A percentile compares a stretch with the other conserved stretches of the same genome.
Evolutionary conservation across 2,113 vertebrate genomes (phyloP).

Genomic region (Sturnira hondurensis): DNA sequence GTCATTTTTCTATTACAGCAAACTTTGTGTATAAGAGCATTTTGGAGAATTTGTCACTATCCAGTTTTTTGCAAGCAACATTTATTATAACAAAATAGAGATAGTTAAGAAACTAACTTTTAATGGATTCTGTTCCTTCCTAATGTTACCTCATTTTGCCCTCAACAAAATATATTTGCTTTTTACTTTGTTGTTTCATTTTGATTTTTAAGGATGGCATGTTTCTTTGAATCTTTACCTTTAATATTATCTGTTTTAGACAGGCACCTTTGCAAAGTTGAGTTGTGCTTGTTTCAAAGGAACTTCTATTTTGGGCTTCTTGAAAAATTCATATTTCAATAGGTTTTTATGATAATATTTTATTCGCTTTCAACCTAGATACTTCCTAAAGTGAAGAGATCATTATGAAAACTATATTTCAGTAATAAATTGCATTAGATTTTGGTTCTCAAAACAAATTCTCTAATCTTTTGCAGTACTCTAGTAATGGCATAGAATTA

Average conservation of each 20-base stretch:
- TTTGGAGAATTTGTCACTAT: not conserved
- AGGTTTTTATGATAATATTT: not conserved
- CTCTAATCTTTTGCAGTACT: not conserved
- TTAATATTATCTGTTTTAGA: not conserved
- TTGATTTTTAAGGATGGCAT: not conserved
- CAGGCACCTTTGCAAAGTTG: not conserved
- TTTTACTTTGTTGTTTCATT: not conserved
- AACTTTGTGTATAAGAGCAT: not conserved
- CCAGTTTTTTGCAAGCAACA: not conserved
- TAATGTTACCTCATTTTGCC: not conserved
- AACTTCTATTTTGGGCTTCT: not conserved
- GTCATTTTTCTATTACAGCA: not conserved
- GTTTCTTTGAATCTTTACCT: not conserved
- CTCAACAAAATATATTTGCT: not conserved
- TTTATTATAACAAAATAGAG: not conserved
- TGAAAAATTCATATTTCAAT: not conserved
- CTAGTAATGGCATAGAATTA: not conserved
- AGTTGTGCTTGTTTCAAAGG: slow-evolving; percentile 3
- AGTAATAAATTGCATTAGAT: not conserved
- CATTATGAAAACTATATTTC: not conserved
- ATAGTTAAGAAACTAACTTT: slow-evolving; percentile 13
- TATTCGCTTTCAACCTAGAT: not conserved
- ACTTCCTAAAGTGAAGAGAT: not conserved
- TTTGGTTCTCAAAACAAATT: slow-evolving; percentile 4
- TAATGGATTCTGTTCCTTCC: not conserved